A percentile compares a stretch with the other conserved stretches of the same genome.
Conservation (phyloP, 2,888 invertebrate species). For the Eledone cirrhosa region DNA sequence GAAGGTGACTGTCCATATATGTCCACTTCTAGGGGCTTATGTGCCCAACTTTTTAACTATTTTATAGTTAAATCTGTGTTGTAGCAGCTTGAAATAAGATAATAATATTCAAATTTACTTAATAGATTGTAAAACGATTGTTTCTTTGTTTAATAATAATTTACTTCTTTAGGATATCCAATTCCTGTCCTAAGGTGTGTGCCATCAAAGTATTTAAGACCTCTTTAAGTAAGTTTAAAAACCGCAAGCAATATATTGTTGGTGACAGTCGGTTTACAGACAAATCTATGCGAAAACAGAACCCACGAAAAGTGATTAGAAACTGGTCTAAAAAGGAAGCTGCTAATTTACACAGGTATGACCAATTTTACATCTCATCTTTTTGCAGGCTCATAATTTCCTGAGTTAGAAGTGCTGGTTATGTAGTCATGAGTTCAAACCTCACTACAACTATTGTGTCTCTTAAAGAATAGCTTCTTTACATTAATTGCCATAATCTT, state of each 20-base stretch:
- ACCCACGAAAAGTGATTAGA: slow-evolving; percentile 71
- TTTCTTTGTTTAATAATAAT: too few species aligned
- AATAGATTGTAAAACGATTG: too few species aligned
- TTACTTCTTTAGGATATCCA: background rate
- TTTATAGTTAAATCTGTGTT: too few species aligned
- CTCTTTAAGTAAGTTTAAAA: slow-evolving; percentile 72
- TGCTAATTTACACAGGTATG: slow-evolving; percentile 70
- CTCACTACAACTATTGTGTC: background rate
- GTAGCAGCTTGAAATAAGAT: too few species aligned
- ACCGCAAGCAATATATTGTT: slow-evolving; percentile 71
- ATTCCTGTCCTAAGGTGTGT: slow-evolving; percentile 67
- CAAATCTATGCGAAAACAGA: slow-evolving; percentile 70
- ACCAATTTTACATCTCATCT: background rate
- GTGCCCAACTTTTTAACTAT: too few species aligned
- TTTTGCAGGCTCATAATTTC: background rate
- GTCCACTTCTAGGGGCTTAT: too few species aligned
- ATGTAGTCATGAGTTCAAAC: too few species aligned
- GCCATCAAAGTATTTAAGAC: slow-evolving; percentile 74
- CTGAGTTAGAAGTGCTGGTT: too few species aligned
- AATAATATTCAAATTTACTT: too few species aligned
- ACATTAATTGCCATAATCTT: too few species aligned
- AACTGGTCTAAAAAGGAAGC: slow-evolving; percentile 75
- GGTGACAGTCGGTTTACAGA: slow-evolving; percentile 72
- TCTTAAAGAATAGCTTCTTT: too few species aligned
- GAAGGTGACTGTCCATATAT: too few species aligned